Base-by-base conservation (phyloP, 2,113 vertebrate species). In the Grus americana region DNA sequence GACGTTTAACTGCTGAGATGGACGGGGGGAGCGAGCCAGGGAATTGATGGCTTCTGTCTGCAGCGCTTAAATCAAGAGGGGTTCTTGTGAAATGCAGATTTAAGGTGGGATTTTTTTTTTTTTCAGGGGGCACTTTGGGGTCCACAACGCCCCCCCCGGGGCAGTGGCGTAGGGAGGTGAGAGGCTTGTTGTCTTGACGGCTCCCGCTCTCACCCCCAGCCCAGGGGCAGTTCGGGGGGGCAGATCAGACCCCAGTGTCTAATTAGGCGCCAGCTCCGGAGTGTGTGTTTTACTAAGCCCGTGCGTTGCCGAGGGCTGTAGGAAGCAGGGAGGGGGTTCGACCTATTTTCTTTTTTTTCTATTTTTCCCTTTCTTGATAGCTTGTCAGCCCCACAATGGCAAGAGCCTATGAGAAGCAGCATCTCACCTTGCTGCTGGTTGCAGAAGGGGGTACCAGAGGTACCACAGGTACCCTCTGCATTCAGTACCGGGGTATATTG, bases 61-160 rank as follows among this genome's bases (percentile, higher is more conserved):
- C 3, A 6, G 44, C 0, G 0, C 67, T 94, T 38, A 12, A 44
- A 36, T 16, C 3, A 5, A 9, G 19, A 34, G 21, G 17, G 36
- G 15, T 6, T 4, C 49, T 46, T 6, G 2, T 30, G 82, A 72
- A 78, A 66, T 76, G 58, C 49, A 81, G 63, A 2, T 5, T 30
- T 49, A 0, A 2, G 10, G 63, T 36, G 40, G 16, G 40, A 2
- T 49, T 27, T 10, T 21, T 21, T 3, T 40, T 22, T 36, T 54
- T 49, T 55, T 11, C 20, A 38, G 36, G 52, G 36, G 46, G 12
- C 2, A 3, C 10, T 80, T 40, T 7, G 40, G 23, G 59, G 40
- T 42, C 40, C 40, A 42, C 40, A 42, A 38, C 38, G 9, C 40
- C 40, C 40, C 40, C 40, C 40, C 44, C 15, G 44, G 44, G 44